These are phyloP conservation scores for Ahaetulla prasina DNA, from an alignment of 2,113 vertebrate species.

Conservation along the genomic window DNA sequence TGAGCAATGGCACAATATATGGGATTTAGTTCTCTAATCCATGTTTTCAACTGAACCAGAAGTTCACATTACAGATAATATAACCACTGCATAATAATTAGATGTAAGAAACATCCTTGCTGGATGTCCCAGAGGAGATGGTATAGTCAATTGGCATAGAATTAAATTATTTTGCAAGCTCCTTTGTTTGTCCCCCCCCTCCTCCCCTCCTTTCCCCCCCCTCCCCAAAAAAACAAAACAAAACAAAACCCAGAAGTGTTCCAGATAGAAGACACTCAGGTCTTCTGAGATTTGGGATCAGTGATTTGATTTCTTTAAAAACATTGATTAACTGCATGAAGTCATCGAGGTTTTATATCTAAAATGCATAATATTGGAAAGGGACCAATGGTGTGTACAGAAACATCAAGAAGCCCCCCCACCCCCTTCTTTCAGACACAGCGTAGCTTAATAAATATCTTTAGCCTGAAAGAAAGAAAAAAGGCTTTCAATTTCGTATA, in stretches of 20 bases:
- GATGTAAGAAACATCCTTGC: not conserved
- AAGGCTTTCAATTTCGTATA: not conserved
- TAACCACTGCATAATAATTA: not conserved
- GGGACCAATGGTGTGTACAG: constrained; percentile 54
- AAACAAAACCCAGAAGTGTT: not conserved
- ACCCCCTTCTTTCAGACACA: constrained; percentile 56
- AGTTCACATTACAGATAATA: not conserved
- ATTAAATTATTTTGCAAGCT: constrained; percentile 9
- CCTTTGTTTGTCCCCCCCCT: not conserved
- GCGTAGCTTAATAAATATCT: constrained; percentile 60
- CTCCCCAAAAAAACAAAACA: not conserved
- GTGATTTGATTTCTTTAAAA: constrained; percentile 21
- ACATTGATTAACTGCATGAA: constrained; percentile 21
- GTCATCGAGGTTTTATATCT: not conserved
- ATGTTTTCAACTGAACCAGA: not conserved
- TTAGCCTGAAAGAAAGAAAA: not conserved
- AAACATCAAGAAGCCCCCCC: constrained; percentile 50
- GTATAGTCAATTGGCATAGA: not conserved
- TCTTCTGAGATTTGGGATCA: constrained; percentile 23
- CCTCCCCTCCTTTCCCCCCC: not conserved
- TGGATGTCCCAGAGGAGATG: not conserved
- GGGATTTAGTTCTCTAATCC: not conserved
- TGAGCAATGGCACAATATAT: not conserved
- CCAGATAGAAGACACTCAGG: not conserved
- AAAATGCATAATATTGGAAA: constrained; percentile 15